Evolutionary conservation across 2,888 invertebrate genomes (phyloP), one percentile per base, ranked within the genome.

Genomic region (Phengaris alcon): DNA sequence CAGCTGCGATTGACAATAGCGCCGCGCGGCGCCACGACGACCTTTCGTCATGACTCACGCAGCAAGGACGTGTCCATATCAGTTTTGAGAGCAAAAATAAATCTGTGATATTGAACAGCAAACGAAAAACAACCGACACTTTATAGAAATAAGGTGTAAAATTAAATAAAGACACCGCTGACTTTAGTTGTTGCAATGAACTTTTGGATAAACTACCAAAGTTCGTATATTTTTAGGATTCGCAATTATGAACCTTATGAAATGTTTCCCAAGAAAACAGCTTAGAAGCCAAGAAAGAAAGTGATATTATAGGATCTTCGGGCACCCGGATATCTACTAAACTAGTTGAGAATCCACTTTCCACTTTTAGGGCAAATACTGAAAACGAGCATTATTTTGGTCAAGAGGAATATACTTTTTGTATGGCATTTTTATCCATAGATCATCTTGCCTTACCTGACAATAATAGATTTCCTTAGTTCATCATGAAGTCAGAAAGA

Each of bases 41-140:
- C 74, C 74, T 74, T 68, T 74, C 68, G 15, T 54, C 35, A 54
- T 74, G 74, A 74, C 35, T 74, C 74, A 74, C 52, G 46, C 68
- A 54, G 52, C 74, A 74, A 74, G 74, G 74, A 74, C 74, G 74
- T 69, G 9, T 8, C 69, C 69, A 69, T 69, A 69, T 69, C 69
- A 48, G 69, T 69, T 64, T 64, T 12, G 48, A n/a, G 69, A 48
- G 69, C 69, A 48, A 69, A 69, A 69, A 69, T 48, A 69, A 59
- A 59, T 59, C 59, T 22, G 22, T 59, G 6, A 52, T 52, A 52
- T 9, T 52, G 10, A 9, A 4, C 13, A 44, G 35, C 64, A 35
- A 64, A 13, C 35, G 64, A 64, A 44, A 64, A 44, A 2, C 13
- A 64, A 44, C 69, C n/a, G 9, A 69, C 15, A 8, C 5, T 2